A percentile compares a stretch with the other conserved stretches of the same genome.
Conservation (phyloP, 1,140 invertebrate genomes). For the Atta cephalotes region DNA sequence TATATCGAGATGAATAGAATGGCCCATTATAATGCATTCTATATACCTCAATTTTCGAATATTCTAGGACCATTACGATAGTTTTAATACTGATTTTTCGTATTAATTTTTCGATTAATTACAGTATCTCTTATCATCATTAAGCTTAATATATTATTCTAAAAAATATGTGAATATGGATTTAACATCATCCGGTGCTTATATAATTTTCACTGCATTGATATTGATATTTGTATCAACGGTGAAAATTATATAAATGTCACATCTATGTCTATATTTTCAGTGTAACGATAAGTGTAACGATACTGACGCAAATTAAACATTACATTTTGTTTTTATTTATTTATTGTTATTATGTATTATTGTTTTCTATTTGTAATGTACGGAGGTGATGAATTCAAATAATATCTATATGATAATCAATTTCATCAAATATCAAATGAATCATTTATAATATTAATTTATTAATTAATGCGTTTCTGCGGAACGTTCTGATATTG, state of each 20-base stretch:
- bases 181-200: too few species aligned
- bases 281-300: too few species aligned
- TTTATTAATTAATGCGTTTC: conserved; percentile 45
- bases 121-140: background rate
- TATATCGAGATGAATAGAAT: background rate
- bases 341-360: too few species aligned
- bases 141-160: too few species aligned
- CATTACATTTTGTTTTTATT: too few species aligned
- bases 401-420: background rate
- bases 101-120: background rate
- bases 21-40: background rate
- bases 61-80: background rate
- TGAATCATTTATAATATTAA: conserved; percentile 35
- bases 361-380: too few species aligned
- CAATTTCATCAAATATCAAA: conserved; percentile 31
- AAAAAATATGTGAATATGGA: too few species aligned
- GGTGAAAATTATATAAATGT: too few species aligned
- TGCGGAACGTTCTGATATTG: conserved; percentile 14
- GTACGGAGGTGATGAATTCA: background rate
- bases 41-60: background rate
- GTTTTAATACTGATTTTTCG: background rate
- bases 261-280: too few species aligned
- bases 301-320: background rate
- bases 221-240: too few species aligned
- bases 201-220: too few species aligned